phyloP scores from a whole-genome alignment of 2,797 vertebrate species.

The Oryzias sinensis region DNA sequence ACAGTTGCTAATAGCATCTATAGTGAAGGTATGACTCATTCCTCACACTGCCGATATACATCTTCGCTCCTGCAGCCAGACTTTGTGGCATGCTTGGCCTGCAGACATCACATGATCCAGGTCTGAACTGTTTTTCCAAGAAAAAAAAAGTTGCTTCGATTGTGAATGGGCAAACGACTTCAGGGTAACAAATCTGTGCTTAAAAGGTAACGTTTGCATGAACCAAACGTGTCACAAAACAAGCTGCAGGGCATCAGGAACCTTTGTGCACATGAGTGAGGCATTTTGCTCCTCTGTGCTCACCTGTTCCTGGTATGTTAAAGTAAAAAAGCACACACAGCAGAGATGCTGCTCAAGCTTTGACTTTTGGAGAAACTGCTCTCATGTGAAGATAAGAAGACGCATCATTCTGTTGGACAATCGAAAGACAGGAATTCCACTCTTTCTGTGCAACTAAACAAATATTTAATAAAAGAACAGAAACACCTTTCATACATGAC shows the following conservation, averaged over 20 bases:
- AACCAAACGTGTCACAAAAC: neutral
- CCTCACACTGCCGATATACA: slow-evolving; percentile 18
- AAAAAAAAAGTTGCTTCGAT: neutral
- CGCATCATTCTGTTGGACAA: neutral
- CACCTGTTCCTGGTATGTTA: slow-evolving; percentile 18
- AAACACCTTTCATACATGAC: too few relatives aligned
- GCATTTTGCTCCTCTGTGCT: slow-evolving; percentile 32
- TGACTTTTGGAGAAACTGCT: neutral
- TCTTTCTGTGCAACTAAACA: too few relatives aligned
- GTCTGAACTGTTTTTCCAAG: slow-evolving; percentile 14
- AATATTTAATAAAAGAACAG: too few relatives aligned
- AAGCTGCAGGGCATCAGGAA: slow-evolving; percentile 8
- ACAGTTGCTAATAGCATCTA: slow-evolving; percentile 4
- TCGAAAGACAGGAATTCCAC: neutral
- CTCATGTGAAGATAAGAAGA: slow-evolving; percentile 2
- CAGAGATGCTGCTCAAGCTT: slow-evolving; percentile 14
- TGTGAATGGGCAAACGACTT: neutral
- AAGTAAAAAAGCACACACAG: neutral
- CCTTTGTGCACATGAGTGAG: slow-evolving; percentile 15
- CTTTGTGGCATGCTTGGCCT: slow-evolving; percentile 36
- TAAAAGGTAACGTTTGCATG: too few relatives aligned
- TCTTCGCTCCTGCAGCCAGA: slow-evolving; percentile 45
- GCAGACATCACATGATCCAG: slow-evolving; percentile 47
- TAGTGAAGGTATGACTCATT: slow-evolving; percentile 7
- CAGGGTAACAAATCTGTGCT: neutral